These are phyloP conservation scores for Bathynomus jamesi DNA, from an alignment of 1,140 invertebrate species.

Conservation along the genomic window DNA sequence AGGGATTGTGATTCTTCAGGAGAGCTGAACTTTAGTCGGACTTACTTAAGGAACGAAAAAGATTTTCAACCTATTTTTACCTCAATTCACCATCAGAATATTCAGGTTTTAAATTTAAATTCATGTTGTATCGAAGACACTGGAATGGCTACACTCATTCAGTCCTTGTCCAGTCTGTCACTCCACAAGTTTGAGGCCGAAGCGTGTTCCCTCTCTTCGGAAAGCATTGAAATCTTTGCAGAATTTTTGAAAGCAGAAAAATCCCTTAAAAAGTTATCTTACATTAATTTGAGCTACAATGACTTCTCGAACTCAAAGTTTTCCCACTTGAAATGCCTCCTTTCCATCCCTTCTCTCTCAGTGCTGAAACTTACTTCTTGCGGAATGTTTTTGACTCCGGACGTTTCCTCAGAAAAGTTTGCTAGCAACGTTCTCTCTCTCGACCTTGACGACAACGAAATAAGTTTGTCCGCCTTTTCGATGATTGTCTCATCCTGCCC, in stretches of 20 bases:
- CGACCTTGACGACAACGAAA: too few relatives aligned
- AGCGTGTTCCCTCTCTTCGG: not conserved
- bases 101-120: not conserved
- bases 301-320: not conserved
- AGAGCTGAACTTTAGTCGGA: not conserved
- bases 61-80: not conserved
- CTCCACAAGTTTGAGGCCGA: not conserved
- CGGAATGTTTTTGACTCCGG: not conserved
- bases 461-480: too few relatives aligned
- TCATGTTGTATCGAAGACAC: not conserved
- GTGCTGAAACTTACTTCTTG: not conserved
- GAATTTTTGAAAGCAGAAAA: not conserved
- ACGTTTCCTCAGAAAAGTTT: too few relatives aligned
- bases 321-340: not conserved
- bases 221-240: not conserved
- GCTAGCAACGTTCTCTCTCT: too few relatives aligned
- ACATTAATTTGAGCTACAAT: not conserved
- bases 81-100: not conserved
- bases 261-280: not conserved
- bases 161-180: not conserved
- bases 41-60: not conserved
- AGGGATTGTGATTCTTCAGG: not conserved
- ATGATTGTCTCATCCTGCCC: not conserved
- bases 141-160: not conserved
- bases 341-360: too few relatives aligned